Percentiles rank a stretch among this genome's conserved stretches.
These are phyloP conservation scores for Alviniconcha strummeri DNA, from an alignment of 2,888 invertebrate species.

Conservation along the genomic window DNA sequence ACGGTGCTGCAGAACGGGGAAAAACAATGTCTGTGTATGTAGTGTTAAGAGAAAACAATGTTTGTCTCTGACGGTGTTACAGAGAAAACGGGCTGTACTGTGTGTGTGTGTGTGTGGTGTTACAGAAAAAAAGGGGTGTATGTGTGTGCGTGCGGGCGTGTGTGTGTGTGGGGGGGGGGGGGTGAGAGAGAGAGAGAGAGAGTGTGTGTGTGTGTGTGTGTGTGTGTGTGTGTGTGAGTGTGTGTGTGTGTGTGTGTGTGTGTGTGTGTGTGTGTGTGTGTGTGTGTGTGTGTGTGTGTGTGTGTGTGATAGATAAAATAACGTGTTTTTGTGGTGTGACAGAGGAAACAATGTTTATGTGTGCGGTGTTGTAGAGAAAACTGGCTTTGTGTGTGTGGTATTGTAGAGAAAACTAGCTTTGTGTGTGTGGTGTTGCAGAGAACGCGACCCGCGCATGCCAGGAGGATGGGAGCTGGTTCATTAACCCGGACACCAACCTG, in stretches of 20 bases:
- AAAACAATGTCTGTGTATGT: neutral
- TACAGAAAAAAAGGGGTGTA: too few relatives aligned
- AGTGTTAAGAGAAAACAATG: too few relatives aligned
- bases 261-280: neutral
- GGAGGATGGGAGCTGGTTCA: constrained; percentile 44
- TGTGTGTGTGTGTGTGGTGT: neutral
- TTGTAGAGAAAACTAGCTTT: too few relatives aligned
- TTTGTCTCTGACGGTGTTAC: too few relatives aligned
- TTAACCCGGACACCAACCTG: constrained; percentile 28
- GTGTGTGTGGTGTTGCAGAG: constrained; percentile 5
- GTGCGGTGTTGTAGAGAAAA: neutral
- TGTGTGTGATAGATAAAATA: neutral
- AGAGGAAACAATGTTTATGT: neutral
- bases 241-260: constrained; percentile 2
- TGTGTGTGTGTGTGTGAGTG: neutral
- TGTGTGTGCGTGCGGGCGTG: neutral
- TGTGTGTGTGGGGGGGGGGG: neutral
- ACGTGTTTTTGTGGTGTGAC: neutral
- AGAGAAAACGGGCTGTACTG: neutral
- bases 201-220: neutral
- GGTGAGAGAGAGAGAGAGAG: neutral
- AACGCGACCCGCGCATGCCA: constrained; percentile 12
- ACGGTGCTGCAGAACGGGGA: neutral
- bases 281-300: neutral
- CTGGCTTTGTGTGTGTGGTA: too few relatives aligned